Conservation (phyloP, 1,140 invertebrate species). For the Heterodera schachtii region DNA sequence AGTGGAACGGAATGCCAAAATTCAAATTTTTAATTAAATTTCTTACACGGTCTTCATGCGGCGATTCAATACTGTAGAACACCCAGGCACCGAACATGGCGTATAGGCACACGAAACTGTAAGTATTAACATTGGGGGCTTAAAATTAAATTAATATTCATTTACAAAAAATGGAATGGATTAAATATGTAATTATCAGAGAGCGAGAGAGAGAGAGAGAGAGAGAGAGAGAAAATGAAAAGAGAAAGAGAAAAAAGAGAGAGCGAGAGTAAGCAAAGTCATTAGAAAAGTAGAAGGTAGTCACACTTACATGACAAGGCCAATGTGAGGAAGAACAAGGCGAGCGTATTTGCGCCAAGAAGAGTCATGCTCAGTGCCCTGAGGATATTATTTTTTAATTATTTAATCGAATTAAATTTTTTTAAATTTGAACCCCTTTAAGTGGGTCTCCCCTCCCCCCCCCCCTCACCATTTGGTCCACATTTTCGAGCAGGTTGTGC, state of each 20-base stretch:
- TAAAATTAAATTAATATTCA: background rate
- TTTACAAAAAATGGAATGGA: too few species aligned
- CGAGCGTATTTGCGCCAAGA: conserved; percentile 51
- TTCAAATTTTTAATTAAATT: background rate
- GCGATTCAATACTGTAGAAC: conserved; percentile 82
- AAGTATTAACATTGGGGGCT: background rate
- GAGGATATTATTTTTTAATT: too few species aligned
- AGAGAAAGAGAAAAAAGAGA: too few species aligned
- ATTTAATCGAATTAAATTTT: too few species aligned
- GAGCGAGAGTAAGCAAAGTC: too few species aligned
- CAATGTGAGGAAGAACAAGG: conserved; percentile 73
- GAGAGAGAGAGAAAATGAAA: too few species aligned
- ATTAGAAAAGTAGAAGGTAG: too few species aligned
- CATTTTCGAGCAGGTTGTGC: conserved; percentile 31
- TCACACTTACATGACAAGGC: conserved; percentile 76
- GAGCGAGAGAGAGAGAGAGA: too few species aligned
- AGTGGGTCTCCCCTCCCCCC: too few species aligned
- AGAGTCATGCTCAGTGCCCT: background rate
- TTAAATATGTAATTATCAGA: too few species aligned
- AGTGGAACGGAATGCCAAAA: conserved; percentile 39
- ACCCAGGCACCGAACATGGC: conserved; percentile 90
- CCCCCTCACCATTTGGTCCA: conserved; percentile 13
- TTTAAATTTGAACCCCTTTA: too few species aligned
- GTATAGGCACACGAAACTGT: conserved; percentile 82
- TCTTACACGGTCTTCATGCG: conserved; percentile 71